Evolutionary conservation across 30 jellyfish, hydroid and myxozoan species (phyloP), one percentile per base, ranked within the genome.

Genomic region (Hydractinia symbiolongicarpus): DNA sequence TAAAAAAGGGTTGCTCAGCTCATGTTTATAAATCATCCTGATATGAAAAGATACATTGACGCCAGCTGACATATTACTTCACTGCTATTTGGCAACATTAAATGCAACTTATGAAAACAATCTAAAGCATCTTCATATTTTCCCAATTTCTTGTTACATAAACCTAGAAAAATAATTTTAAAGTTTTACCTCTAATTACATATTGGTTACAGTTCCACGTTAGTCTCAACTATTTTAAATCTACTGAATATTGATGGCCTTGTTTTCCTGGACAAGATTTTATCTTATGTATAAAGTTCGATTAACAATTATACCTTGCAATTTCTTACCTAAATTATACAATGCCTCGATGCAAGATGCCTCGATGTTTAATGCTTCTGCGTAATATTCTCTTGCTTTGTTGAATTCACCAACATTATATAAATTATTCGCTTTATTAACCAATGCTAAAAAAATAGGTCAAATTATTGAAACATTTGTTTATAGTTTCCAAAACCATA

Each of bases 301-400:
- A n/a, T 6, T n/a, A 64, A 64, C 17, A 64, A 7, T n/a, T n/a
- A 58, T 13, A 13, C 11, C n/a, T 1, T 11, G 78, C 14, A 67
- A 20, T 15, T 71, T 7, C 78, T 60, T 66, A 93, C 99, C 99
- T 76, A 93, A 64, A 73, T 93, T 94, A 82, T 83, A 88, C 21
- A 94, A 66, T 3, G 99, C 99, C 72, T 94, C 99, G 0, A 96
- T 88, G 73, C 99, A 94, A 15, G 99, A 94, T 66, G 99, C 96
- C 61, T 94, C 99, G 6, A 94, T 88, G 62, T 78, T 84, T 71
- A 94, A 77, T 53, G 99, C 96, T 54, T 94, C 99, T 62, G 80
- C 86, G 73, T 83, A 94, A 17, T 82, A 87, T 13, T 88, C 89
- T 77, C 82, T 80, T 11, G 99, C 96, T 82, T 84, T 88, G 6